phyloP scores from a whole-genome alignment of 2,888 invertebrate species.

The Parochlus steinenii region DNA sequence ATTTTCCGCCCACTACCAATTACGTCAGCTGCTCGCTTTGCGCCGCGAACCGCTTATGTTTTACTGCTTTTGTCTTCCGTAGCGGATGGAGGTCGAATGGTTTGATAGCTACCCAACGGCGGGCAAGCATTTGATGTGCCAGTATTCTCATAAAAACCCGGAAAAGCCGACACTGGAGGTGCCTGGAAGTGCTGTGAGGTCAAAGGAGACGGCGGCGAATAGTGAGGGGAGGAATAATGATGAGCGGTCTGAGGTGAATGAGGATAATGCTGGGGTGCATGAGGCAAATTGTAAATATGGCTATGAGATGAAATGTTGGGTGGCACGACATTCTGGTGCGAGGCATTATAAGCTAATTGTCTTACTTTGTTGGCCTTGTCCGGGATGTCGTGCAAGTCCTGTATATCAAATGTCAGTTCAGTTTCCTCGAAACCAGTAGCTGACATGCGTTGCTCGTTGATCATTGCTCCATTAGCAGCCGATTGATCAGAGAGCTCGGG shows the following conservation, averaged over 20 bases:
- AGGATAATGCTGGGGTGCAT: constrained; percentile 9
- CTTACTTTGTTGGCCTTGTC: constrained; percentile 88
- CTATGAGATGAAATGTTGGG: constrained; percentile 8
- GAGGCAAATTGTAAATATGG: constrained; percentile 10
- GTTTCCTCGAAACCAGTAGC: constrained; percentile 98
- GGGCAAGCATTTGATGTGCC: background rate
- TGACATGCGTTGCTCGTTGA: constrained; percentile 90
- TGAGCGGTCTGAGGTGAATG: constrained; percentile 6
- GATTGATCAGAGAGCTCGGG: constrained; percentile 69
- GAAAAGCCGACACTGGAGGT: constrained; percentile 5
- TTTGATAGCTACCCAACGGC: constrained; percentile 10
- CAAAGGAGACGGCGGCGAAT: constrained; percentile 10
- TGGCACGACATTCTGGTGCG: constrained; percentile 5
- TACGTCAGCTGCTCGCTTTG: too few relatives aligned
- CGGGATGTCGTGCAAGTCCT: constrained; percentile 34
- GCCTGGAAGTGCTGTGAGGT: constrained; percentile 8
- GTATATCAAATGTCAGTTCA: constrained; percentile 90
- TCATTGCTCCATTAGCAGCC: constrained; percentile 38
- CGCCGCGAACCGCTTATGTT: too few relatives aligned
- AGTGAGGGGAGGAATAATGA: constrained; percentile 6
- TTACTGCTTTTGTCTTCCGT: too few relatives aligned
- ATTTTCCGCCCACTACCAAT: too few relatives aligned
- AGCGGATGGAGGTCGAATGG: constrained; percentile 5
- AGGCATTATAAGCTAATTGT: constrained; percentile 66
- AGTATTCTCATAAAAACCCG: constrained; percentile 10